Base-by-base conservation (phyloP, 2,797 vertebrate genomes). In the Pygocentrus nattereri region DNA sequence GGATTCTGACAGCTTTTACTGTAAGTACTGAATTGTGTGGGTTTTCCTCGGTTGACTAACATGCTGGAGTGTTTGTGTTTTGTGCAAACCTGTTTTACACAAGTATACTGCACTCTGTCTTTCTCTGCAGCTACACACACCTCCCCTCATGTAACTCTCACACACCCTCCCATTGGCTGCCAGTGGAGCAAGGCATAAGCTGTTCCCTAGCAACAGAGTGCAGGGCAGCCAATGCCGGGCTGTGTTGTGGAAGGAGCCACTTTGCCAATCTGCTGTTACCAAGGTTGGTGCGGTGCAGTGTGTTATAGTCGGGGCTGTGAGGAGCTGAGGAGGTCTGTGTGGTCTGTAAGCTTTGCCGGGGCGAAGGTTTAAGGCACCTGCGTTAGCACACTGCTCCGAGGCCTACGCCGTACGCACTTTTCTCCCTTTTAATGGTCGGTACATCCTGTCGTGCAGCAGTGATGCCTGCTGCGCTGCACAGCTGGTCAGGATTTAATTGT, bases 161-260 rank as follows among this genome's bases (percentile, higher is more conserved):
- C 75, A 81, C 69, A 30, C 85, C 77, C 84, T 89, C 90, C 82
- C 90, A 94, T 94, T 94, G 94, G 94, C 92, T 90, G 78, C 90
- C 61, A 88, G 81, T 85, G 91, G 91, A 94, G 92, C 90, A 91
- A 95, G 91, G 95, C 94, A 91, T 93, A 92, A 92, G 88, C 90
- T 95, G 96, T 96, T 95, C 87, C 96, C 93, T 96, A 96, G 97
- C 96, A 96, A 98, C 96, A 92, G 93, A 94, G 91, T 62, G 58
- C 82, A 81, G 88, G 89, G 86, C 87, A 96, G 93, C 96, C 95
- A 94, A 96, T 92, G 89, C 86, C 83, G 65, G 87, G 88, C 89
- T 84, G 92, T 85, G 84, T 90, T 86, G 76, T 91, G 91, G 91
- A 92, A 91, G 89, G 87, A 90, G 90, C 88, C 88, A 88, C 90